These are phyloP conservation scores for Aspiorhynchus laticeps DNA, from an alignment of 2,113 vertebrate genomes.

Conservation along the genomic window DNA sequence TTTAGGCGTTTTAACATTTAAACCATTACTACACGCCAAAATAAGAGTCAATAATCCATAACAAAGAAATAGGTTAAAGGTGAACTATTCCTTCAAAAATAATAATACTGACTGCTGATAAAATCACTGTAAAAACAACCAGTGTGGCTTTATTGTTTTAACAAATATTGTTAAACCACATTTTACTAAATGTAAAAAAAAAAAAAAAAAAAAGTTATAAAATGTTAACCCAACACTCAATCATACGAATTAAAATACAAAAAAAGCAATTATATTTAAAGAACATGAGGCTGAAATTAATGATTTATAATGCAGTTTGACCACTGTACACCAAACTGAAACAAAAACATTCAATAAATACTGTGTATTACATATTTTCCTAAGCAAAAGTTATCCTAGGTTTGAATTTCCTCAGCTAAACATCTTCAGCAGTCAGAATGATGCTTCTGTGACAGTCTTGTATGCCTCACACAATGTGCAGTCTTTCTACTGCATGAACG, in stretches of 20 bases:
- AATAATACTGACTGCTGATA: neutral
- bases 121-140: neutral
- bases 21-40: too few species aligned
- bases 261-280: neutral
- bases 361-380: neutral
- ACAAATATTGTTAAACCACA: neutral
- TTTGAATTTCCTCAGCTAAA: neutral
- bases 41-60: too few species aligned
- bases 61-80: too few species aligned
- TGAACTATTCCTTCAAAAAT: neutral
- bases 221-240: neutral
- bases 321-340: neutral
- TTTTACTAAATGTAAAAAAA: neutral
- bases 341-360: neutral
- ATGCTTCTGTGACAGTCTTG: neutral
- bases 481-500: neutral
- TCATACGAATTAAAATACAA: neutral
- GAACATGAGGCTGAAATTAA: neutral
- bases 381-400: neutral
- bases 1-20: too few species aligned
- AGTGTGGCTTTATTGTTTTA: neutral
- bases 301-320: neutral
- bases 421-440: neutral
- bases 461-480: neutral
- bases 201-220: neutral